phyloP scores from a whole-genome alignment of 1,140 invertebrate species.

The Nasonia longicornis region DNA sequence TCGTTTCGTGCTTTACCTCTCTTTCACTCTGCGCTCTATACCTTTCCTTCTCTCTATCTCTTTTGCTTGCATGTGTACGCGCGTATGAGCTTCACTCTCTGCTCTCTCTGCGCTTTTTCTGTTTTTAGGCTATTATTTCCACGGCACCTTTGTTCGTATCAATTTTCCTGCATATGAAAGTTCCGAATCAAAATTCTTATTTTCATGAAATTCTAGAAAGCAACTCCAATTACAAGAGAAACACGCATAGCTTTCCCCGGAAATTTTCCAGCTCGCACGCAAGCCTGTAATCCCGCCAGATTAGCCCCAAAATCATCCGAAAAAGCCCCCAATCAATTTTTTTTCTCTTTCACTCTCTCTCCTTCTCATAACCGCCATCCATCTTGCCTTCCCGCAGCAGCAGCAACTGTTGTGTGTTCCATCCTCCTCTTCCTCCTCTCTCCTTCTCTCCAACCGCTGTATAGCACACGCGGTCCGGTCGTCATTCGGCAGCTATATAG shows the following conservation, averaged over 20 bases:
- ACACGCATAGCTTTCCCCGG: neutral
- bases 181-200: too few relatives aligned
- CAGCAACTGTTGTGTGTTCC: slow-evolving; percentile 27
- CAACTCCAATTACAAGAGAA: too few relatives aligned
- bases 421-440: neutral
- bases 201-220: too few relatives aligned
- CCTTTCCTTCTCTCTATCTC: slow-evolving; percentile 37
- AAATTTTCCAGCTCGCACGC: neutral
- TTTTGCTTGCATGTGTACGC: too few relatives aligned
- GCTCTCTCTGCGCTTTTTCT: too few relatives aligned
- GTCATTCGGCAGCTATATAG: slow-evolving; percentile 15
- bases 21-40: neutral
- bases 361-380: neutral
- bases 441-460: neutral
- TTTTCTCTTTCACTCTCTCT: neutral
- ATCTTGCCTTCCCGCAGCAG: slow-evolving; percentile 28
- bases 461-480: neutral
- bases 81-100: too few relatives aligned
- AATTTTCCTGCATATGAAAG: too few relatives aligned
- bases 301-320: neutral
- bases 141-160: too few relatives aligned
- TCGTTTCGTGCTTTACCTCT: slow-evolving; percentile 29
- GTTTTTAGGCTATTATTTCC: too few relatives aligned
- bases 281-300: neutral
- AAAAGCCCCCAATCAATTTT: slow-evolving; percentile 42